These are phyloP conservation scores for Neosalanx taihuensis DNA, from an alignment of 2,797 vertebrate genomes.

Conservation along the genomic window DNA sequence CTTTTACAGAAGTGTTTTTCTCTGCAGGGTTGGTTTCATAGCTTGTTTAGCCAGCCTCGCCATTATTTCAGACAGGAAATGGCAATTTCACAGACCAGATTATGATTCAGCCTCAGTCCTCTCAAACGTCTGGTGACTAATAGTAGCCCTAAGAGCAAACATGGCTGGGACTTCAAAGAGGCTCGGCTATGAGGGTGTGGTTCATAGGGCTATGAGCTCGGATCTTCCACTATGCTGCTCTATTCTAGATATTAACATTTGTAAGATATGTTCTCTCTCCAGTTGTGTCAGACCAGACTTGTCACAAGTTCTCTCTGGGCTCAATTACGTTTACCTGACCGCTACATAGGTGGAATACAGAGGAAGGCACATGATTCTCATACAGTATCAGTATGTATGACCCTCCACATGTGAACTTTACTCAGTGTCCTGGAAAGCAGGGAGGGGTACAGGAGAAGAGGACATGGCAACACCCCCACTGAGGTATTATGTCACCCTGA, in stretches of 20 bases:
- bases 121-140: too few species aligned
- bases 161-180: too few species aligned
- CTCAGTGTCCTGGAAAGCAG: not conserved
- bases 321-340: constrained; percentile 9
- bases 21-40: constrained; percentile 15
- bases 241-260: too few species aligned
- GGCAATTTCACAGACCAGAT: constrained; percentile 7
- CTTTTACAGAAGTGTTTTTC: constrained; percentile 28
- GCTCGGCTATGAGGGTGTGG: too few species aligned
- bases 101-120: not conserved
- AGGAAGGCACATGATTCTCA: not conserved
- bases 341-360: constrained; percentile 3
- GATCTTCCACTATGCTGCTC: too few species aligned
- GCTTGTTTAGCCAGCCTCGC: constrained; percentile 10
- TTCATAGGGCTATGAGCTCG: too few species aligned
- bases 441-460: not conserved
- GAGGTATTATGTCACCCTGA: constrained; percentile 7
- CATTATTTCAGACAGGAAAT: constrained; percentile 20
- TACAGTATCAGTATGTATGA: too few species aligned
- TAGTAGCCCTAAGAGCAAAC: too few species aligned
- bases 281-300: constrained; percentile 6
- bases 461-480: constrained; percentile 1
- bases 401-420: too few species aligned
- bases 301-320: constrained; percentile 13
- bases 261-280: not conserved